Evolutionary conservation across 2,888 invertebrate genomes (phyloP).

Genomic region (Phlogophora meticulosa): DNA sequence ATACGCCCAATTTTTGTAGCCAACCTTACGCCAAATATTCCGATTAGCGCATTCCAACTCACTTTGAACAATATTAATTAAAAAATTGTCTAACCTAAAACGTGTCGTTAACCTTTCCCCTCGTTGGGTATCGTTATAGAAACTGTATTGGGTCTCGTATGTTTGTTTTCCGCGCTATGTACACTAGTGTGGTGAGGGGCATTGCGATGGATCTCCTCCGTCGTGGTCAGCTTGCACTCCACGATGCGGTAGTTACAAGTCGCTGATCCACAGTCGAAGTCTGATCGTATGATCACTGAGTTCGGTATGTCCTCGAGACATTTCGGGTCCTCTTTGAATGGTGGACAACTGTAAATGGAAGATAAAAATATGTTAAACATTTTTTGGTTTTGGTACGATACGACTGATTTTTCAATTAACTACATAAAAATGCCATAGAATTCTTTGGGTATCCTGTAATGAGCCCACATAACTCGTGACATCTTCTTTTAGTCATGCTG

Average conservation of each 20-base stretch:
- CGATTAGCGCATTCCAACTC: constrained; percentile 59
- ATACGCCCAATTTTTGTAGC: constrained; percentile 68
- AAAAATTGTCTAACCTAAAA: constrained; percentile 70
- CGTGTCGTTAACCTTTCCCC: constrained; percentile 86
- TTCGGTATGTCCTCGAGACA: constrained; percentile 85
- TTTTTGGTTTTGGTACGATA: neutral
- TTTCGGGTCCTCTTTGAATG: constrained; percentile 85
- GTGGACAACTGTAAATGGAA: constrained; percentile 82
- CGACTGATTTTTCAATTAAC: neutral
- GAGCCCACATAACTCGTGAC: no score
- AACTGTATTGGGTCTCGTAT: constrained; percentile 87
- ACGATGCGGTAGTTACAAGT: constrained; percentile 87
- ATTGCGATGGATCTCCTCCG: constrained; percentile 82
- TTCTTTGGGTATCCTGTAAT: no score
- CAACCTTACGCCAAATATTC: constrained; percentile 67
- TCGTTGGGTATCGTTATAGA: constrained; percentile 92
- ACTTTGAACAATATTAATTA: constrained; percentile 73
- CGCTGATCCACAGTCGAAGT: constrained; percentile 86
- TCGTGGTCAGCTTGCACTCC: constrained; percentile 88
- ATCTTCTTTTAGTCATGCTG: no score
- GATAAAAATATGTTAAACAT: neutral
- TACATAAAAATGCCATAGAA: no score
- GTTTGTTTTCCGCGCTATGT: constrained; percentile 73
- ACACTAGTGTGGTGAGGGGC: constrained; percentile 70
- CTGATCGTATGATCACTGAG: constrained; percentile 79